Percentiles rank a stretch among this genome's conserved stretches.
These are phyloP conservation scores for Drosophila hawaiiensis DNA, from an alignment of 2,888 invertebrate species.

Conservation along the genomic window DNA sequence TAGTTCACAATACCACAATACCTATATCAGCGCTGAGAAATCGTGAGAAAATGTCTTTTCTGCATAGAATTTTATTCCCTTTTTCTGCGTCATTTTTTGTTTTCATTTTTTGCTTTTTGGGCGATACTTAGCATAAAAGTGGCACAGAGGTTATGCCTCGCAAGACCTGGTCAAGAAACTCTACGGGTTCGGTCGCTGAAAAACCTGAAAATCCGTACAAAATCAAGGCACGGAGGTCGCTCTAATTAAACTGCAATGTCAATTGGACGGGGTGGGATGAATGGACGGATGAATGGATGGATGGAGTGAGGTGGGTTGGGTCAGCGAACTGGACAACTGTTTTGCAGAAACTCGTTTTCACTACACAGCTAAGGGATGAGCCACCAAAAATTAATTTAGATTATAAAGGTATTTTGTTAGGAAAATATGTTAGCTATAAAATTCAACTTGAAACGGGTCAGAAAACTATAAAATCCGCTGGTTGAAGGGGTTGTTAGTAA, in stretches of 20 bases:
- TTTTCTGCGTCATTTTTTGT: slow-evolving; percentile 27
- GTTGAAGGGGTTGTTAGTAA: neutral
- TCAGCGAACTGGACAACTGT: slow-evolving; percentile 59
- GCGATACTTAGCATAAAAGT: slow-evolving; percentile 64
- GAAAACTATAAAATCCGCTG: slow-evolving; percentile 12
- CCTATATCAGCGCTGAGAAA: slow-evolving; percentile 67
- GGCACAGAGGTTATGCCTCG: slow-evolving; percentile 72
- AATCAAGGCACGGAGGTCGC: slow-evolving; percentile 72
- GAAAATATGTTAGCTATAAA: slow-evolving; percentile 10
- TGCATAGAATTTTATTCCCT: slow-evolving; percentile 54
- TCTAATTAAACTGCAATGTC: slow-evolving; percentile 81
- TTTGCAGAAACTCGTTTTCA: slow-evolving; percentile 40
- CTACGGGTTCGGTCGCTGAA: slow-evolving; percentile 48
- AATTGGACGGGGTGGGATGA: slow-evolving; percentile 58
- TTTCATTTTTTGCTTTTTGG: slow-evolving; percentile 14
- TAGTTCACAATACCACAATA: slow-evolving; percentile 51
- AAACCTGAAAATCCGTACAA: slow-evolving; percentile 56
- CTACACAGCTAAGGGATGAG: slow-evolving; percentile 17
- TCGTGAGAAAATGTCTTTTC: slow-evolving; percentile 76
- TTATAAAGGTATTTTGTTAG: slow-evolving; percentile 35
- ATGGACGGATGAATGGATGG: neutral
- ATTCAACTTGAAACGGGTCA: slow-evolving; percentile 20
- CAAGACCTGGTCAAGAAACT: slow-evolving; percentile 73
- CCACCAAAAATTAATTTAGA: slow-evolving; percentile 19
- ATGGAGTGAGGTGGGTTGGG: slow-evolving; percentile 19